These are phyloP conservation scores for Girardinichthys multiradiatus DNA, from an alignment of 2,113 vertebrate genomes.

Conservation along the genomic window DNA sequence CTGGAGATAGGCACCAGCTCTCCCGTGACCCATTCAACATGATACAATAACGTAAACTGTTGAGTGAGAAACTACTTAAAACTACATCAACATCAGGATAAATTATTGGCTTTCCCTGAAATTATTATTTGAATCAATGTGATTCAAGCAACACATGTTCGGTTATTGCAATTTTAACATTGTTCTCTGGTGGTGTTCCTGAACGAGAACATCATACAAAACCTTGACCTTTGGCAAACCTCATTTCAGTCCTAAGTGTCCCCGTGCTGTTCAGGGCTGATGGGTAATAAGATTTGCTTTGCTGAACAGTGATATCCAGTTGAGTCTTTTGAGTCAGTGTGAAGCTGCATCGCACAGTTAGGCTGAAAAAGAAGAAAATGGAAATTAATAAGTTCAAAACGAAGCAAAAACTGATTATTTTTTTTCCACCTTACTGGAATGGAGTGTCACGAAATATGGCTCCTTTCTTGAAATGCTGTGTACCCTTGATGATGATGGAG, in stretches of 20 bases:
- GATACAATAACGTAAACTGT: no score
- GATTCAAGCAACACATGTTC: no score
- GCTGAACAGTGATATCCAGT: slow-evolving; percentile 5
- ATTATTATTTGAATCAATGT: no score
- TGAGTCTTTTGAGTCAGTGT: slow-evolving; percentile 19
- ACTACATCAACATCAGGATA: no score
- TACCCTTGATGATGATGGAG: slow-evolving; percentile 51
- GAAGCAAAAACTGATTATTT: not conserved
- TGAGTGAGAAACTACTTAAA: no score
- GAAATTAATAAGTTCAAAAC: not conserved
- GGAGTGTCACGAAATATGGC: slow-evolving; percentile 38
- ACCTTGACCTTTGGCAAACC: slow-evolving; percentile 66
- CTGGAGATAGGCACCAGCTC: no score
- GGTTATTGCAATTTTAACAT: no score
- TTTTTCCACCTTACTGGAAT: slow-evolving; percentile 47
- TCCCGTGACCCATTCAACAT: no score
- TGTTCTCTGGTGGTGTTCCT: not conserved
- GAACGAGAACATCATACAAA: not conserved
- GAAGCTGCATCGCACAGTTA: slow-evolving; percentile 60
- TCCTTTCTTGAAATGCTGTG: slow-evolving; percentile 11
- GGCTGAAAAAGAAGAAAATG: slow-evolving; percentile 11
- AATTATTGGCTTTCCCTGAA: no score
- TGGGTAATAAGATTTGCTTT: not conserved
- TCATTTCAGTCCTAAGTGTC: slow-evolving; percentile 54
- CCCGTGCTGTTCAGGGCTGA: slow-evolving; percentile 43